Evolutionary conservation across 92 coral and sea anemone species (phyloP).

Genomic region (Parazoanthus swiftii): DNA sequence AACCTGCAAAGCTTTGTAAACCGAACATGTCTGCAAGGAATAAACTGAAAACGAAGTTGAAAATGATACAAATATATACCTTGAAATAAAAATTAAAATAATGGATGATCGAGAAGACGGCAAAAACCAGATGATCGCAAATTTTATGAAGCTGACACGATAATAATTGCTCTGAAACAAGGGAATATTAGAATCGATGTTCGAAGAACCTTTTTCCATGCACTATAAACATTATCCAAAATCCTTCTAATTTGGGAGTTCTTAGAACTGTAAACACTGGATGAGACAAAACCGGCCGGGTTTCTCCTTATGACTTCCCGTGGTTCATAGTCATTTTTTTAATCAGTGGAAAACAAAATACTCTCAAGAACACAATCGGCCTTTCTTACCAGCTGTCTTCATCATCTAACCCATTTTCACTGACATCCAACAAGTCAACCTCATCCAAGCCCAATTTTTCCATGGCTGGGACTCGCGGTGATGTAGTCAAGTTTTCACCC

Average conservation of each 20-base stretch:
- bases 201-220: not conserved
- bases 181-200: not conserved
- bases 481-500: conserved; percentile 28
- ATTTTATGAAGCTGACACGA: not conserved
- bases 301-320: conserved; percentile 13
- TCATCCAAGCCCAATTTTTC: conserved; percentile 78
- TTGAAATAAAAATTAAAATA: no score
- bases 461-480: conserved; percentile 47
- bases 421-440: conserved; percentile 75
- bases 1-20: not conserved
- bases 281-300: not conserved
- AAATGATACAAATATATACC: not conserved
- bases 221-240: not conserved
- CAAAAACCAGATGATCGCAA: conserved; percentile 7
- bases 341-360: not conserved
- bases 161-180: not conserved
- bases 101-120: not conserved
- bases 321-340: not conserved
- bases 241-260: conserved; percentile 26
- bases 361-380: not conserved
- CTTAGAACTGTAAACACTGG: conserved; percentile 35
- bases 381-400: conserved; percentile 44
- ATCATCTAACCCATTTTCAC: conserved; percentile 71
- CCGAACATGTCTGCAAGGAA: not conserved
- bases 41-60: not conserved